Base-by-base conservation (phyloP, 2,888 invertebrate species). In the Cryptophagus acutangulus region DNA sequence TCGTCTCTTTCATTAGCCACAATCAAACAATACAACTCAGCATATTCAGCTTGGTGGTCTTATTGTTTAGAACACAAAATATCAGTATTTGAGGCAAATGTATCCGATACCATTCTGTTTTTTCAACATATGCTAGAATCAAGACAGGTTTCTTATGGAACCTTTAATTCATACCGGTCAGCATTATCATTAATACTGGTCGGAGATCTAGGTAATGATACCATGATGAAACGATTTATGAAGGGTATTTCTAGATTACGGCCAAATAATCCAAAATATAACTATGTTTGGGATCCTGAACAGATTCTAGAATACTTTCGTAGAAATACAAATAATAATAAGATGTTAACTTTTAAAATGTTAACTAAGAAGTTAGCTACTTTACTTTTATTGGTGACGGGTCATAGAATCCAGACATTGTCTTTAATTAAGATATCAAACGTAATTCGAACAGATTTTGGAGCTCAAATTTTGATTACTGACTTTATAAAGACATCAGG, bases 201-300 rank as follows among this genome's bases (percentile, higher is more conserved):
- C 24, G 24, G 39, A 6, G 33, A 41, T n/a, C 18, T 53, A 14
- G 42, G 38, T 15, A 20, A 48, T 24, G 33, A 51, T 13, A 38
- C 34, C 5, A 25, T 36, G 25, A 36, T 51, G 10, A 45, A 51
- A 38, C 29, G 52, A 14, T 55, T 52, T 41, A 41, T 56, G n/a
- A 54, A 43, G 33, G 51, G 51, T 1, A 40, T 53, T 1, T 49
- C 33, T n/a, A 49, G 44, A 20, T 18, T 51, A 30, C 48, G 46
- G 35, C 54, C 52, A 17, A 34, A 33, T 16, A 36, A 25, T 38
- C 46, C 50, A 8, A 49, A 40, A 40, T 54, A 61, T 43, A 43
- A 56, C 29, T 8, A 9, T 10, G 58, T 46, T 1, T 62, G 61
- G 59, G 51, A 63, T 36, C 54, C 55, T 5, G 28, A 30, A 12